These are phyloP conservation scores for Hippotragus niger DNA, from an alignment of 2,113 vertebrate species.

Conservation along the genomic window DNA sequence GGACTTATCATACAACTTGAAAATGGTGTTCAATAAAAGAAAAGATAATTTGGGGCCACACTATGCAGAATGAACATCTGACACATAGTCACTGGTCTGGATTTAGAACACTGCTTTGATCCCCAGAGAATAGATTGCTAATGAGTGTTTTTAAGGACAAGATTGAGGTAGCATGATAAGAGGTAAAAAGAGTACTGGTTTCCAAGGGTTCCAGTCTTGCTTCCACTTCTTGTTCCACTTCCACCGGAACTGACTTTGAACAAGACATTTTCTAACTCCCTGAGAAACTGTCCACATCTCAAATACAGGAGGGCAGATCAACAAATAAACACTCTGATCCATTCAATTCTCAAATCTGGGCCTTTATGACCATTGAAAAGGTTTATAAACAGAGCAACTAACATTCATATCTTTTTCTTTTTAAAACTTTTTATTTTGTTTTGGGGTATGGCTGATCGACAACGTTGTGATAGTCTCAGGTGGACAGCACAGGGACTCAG, in stretches of 20 bases:
- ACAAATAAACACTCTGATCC: background rate
- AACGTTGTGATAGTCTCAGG: background rate
- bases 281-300: background rate
- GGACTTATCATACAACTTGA: constrained; percentile 51
- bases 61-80: constrained; percentile 39
- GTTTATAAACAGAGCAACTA: background rate
- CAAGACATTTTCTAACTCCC: background rate
- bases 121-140: constrained; percentile 49
- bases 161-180: background rate
- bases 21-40: constrained; percentile 59
- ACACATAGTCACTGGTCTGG: constrained; percentile 26
- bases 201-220: background rate
- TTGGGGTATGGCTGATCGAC: background rate
- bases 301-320: background rate
- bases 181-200: background rate
- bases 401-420: background rate
- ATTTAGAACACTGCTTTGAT: constrained; percentile 61
- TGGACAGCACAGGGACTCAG: background rate
- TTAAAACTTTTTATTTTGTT: background rate
- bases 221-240: no score
- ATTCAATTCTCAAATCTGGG: background rate
- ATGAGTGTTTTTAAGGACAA: constrained; percentile 56
- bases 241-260: background rate
- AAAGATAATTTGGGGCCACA: constrained; percentile 63
- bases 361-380: background rate